Base-by-base conservation (phyloP, 2,888 invertebrate genomes). In the Dexiosoma caninum region DNA sequence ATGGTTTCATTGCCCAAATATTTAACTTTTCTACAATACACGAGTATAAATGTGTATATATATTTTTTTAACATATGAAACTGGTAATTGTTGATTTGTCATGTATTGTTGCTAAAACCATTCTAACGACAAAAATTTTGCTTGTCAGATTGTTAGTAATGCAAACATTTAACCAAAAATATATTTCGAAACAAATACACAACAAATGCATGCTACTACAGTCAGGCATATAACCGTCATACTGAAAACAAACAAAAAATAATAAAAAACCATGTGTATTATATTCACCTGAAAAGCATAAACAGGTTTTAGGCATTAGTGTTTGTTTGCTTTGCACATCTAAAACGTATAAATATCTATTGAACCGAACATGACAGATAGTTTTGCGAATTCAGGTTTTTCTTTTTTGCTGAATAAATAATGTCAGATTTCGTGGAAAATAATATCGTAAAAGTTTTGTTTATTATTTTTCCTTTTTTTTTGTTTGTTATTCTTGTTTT, bases 321-420 rank as follows among this genome's bases (percentile, higher is more conserved):
- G 12, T 21, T 27, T 77, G 37, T 32, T 46, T 67, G 59, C 27
- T 2, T 16, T 53, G 32, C 49, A 21, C 51, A 0, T 51, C 23
- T 51, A 59, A 27, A 35, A 35, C 4, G 16, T 66, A 27, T 27
- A 27, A 55, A 51, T 70, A 74, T 64, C 69, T 70, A 79, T 75
- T 55, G 78, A 79, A 72, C 72, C 67, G 62, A 72, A 78, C 72
- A 79, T 79, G 74, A 67, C 69, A 79, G 74, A 79, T 79, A 69
- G 51, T 74, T 75, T 74, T 69, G 42, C 49, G 40, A 74, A 53
- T 75, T 79, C 69, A 64, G 78, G 10, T 78, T 67, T 46, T 78
- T 74, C 35, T 27, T 27, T 27, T 27, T 27, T 72, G 78, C 74
- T 79, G 51, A 74, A 69, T 42, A 75, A 69, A 79, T 64, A 75